Conservation (phyloP, 2,888 invertebrate species). For the Spicauda simplicius region DNA sequence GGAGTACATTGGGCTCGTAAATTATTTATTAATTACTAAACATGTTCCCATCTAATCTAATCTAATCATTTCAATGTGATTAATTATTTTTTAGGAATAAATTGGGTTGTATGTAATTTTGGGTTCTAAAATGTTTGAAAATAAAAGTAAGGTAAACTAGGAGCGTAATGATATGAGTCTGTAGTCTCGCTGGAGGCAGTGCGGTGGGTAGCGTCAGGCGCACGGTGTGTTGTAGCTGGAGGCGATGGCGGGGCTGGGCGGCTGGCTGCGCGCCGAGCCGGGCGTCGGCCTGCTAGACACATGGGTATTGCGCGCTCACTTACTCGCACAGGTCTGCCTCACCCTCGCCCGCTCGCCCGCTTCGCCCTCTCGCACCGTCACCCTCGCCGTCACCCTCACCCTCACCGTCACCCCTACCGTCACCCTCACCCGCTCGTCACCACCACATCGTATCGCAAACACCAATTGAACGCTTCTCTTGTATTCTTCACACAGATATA, state of each 20-base stretch:
- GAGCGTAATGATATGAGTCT: not conserved
- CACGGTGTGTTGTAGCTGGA: constrained; percentile 80
- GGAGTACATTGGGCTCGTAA: not conserved
- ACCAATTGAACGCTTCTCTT: not conserved
- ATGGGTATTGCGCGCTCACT: constrained; percentile 86
- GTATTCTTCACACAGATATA: not conserved
- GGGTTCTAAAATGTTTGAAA: not conserved
- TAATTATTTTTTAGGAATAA: not conserved
- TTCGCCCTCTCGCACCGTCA: constrained; percentile 43
- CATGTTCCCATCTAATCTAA: not conserved
- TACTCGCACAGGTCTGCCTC: constrained; percentile 84
- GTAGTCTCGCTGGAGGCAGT: constrained; percentile 2
- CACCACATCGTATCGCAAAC: not conserved
- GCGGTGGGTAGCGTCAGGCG: constrained; percentile 21
- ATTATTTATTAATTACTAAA: not conserved
- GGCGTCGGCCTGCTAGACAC: constrained; percentile 81
- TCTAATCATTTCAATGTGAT: not conserved
- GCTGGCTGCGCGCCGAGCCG: constrained; percentile 81
- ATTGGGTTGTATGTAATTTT: not conserved
- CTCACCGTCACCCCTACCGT: constrained; percentile 16
- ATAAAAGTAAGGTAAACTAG: not conserved
- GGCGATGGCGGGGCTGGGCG: constrained; percentile 82
- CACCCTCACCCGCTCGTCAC: not conserved
- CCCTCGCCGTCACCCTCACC: constrained; percentile 23
- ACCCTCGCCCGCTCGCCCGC: constrained; percentile 60